Base-by-base conservation (phyloP, 2,888 invertebrate genomes). In the Stenotaenia linearis region DNA sequence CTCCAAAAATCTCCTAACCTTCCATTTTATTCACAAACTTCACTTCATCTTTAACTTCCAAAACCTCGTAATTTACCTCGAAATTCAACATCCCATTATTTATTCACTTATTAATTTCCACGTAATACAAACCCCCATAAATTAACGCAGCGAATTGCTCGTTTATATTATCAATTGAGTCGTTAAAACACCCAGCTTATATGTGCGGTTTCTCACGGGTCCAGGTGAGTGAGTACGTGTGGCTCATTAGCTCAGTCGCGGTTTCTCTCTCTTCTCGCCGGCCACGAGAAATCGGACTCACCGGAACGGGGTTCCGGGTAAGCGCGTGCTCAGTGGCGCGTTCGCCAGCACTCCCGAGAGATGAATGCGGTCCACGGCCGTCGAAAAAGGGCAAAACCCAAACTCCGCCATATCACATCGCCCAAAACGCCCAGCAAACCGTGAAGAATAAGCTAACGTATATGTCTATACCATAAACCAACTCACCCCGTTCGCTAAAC, bases 301-400 rank as follows among this genome's bases (percentile, higher is more conserved):
- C 21, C 56, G 56, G 56, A 56, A 56, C 56, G 56, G 56, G 56
- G 56, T 56, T 56, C 56, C 56, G 56, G 75, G 75, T 75, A 30
- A 32, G 75, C 75, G 75, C 75, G 28, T 75, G 75, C 75, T 75
- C 75, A 75, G 75, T 75, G 75, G 75, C 75, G 75, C 75, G 75
- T 75, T 75, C 12, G 12, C 32, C 15, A 75, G 30, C 30, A 32
- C 75, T 75, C 75, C 75, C 75, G 30, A 32, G 75, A 75, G 75
- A 75, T 28, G 75, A 75, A 28, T 30, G 75, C 75, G 75, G 75
- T 75, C 32, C 30, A 1, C 75, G 75, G 75, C 75, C n/a, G 75
- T 56, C 15, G 56, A 6, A 21, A 56, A 56, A 56, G 56, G 56
- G 56, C 56, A 56, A n/a, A 56, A 56, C 15, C 56, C 56, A 12